Conservation (phyloP, 1,140 invertebrate genomes). For the Dreissena rostriformis region DNA sequence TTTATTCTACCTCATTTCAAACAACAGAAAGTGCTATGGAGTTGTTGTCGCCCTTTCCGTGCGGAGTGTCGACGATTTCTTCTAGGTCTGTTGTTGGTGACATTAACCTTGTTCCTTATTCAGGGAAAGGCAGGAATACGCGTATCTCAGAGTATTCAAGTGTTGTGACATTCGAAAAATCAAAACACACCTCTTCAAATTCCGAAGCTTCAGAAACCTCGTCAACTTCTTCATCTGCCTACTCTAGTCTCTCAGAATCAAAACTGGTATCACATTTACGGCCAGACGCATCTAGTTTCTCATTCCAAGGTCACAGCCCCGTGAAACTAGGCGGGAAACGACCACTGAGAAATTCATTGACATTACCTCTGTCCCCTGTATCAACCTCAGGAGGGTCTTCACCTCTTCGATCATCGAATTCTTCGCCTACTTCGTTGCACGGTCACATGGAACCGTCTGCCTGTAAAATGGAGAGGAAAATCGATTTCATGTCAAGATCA, state of each 20-base stretch:
- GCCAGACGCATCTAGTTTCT: conserved; percentile 22
- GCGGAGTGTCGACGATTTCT: conserved; percentile 43
- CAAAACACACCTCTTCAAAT: conserved; percentile 35
- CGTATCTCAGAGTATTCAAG: conserved; percentile 32
- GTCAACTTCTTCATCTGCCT: neutral
- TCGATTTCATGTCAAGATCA: conserved; percentile 7
- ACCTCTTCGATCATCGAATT: neutral
- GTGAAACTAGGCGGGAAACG: conserved; percentile 46
- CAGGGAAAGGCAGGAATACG: conserved; percentile 34
- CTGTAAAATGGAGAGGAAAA: conserved; percentile 47
- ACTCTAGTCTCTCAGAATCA: conserved; percentile 42
- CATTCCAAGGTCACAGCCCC: conserved; percentile 26
- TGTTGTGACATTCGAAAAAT: conserved; percentile 44
- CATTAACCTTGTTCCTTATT: conserved; percentile 43
- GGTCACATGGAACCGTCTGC: conserved; percentile 25
- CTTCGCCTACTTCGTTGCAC: neutral
- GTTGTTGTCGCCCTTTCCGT: conserved; percentile 49
- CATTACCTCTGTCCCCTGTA: conserved; percentile 36
- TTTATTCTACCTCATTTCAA: conserved; percentile 45
- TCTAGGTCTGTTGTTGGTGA: conserved; percentile 24
- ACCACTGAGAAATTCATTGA: conserved; percentile 44
- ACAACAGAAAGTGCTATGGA: conserved; percentile 9
- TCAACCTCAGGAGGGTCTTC: neutral
- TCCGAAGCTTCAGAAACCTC: neutral
- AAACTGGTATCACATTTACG: conserved; percentile 33